phyloP scores from a whole-genome alignment of 2,888 invertebrate species.

The Philopedon plagiatum region DNA sequence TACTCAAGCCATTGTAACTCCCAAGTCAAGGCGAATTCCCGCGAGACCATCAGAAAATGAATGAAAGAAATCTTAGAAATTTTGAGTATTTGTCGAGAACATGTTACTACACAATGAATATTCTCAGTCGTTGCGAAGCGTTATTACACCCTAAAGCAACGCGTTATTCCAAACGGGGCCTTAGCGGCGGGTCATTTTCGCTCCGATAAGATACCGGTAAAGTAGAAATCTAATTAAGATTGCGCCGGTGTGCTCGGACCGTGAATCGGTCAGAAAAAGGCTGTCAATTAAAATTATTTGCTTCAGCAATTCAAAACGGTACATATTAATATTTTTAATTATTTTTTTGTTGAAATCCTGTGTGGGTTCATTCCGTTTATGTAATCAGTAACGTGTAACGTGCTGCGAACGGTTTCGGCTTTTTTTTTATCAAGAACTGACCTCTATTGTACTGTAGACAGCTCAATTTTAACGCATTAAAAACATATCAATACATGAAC shows the following conservation, averaged over 20 bases:
- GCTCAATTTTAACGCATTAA: background rate
- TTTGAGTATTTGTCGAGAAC: too few relatives aligned
- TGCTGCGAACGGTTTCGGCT: background rate
- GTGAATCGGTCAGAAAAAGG: conserved; percentile 50
- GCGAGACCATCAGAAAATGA: too few relatives aligned
- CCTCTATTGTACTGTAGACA: background rate
- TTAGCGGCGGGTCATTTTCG: conserved; percentile 11
- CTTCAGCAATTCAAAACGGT: conserved; percentile 52
- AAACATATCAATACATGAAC: too few relatives aligned
- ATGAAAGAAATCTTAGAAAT: too few relatives aligned
- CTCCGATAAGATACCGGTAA: conserved; percentile 44
- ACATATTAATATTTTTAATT: conserved; percentile 53
- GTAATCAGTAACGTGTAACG: conserved; percentile 5
- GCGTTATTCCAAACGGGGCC: background rate
- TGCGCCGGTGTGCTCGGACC: conserved; percentile 48
- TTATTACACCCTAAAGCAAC: too few relatives aligned
- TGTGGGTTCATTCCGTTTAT: conserved; percentile 34
- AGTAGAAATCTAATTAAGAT: conserved; percentile 48
- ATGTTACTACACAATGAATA: too few relatives aligned
- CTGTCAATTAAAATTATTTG: conserved; percentile 53
- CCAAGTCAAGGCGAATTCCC: too few relatives aligned
- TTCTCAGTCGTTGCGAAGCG: too few relatives aligned
- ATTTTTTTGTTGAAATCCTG: conserved; percentile 31
- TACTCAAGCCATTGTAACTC: too few relatives aligned
- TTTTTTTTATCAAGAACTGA: background rate